Conservation (phyloP, 1,140 invertebrate species). For the Drosophila leontia region DNA sequence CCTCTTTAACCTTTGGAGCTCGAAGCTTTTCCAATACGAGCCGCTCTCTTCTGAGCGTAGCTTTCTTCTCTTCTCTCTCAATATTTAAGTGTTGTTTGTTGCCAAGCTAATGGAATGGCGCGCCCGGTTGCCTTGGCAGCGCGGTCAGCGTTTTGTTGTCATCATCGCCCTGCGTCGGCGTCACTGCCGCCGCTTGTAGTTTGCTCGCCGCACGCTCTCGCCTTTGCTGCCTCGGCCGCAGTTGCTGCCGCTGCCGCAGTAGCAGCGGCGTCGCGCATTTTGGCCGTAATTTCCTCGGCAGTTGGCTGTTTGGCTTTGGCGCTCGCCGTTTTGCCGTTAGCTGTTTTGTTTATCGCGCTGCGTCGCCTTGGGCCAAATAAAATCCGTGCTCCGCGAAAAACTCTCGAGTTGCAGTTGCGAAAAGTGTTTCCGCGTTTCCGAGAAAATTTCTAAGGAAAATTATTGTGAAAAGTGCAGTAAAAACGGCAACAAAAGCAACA, state of each 20-base stretch:
- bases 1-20: conserved; percentile 10
- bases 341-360: conserved; percentile 37
- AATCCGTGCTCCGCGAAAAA: conserved; percentile 29
- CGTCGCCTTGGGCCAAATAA: conserved; percentile 33
- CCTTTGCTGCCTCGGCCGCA: conserved; percentile 25
- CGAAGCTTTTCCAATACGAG: conserved; percentile 11
- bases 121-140: conserved; percentile 54
- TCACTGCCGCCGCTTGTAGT: conserved; percentile 37
- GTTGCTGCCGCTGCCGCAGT: conserved; percentile 7
- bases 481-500: conserved; percentile 15
- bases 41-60: conserved; percentile 16
- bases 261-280: conserved; percentile 49
- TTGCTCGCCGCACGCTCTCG: conserved; percentile 40
- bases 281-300: conserved; percentile 59
- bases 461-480: conserved; percentile 2
- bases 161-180: conserved; percentile 46
- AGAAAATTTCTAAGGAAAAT: conserved; percentile 14
- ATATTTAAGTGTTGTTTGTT: conserved; percentile 19
- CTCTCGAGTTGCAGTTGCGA: conserved; percentile 27
- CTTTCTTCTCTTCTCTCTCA: conserved; percentile 5
- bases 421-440: conserved; percentile 17
- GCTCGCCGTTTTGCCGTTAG: conserved; percentile 34
- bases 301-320: conserved; percentile 57
- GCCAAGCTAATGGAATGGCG: conserved; percentile 25
- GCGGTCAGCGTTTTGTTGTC: conserved; percentile 53